phyloP scores from a whole-genome alignment of 1,140 invertebrate species.

The Platyscapa corneri region DNA sequence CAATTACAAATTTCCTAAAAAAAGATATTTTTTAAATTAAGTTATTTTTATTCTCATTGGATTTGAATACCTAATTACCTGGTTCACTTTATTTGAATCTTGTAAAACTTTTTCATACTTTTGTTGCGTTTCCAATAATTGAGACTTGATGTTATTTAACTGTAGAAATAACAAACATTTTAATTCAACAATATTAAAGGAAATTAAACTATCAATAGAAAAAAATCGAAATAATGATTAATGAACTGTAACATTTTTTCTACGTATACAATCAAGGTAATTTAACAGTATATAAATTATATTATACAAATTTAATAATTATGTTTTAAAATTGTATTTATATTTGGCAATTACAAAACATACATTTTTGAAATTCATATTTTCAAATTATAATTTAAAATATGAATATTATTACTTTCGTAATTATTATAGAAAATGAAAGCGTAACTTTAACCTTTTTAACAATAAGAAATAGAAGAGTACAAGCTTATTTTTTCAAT shows the following conservation, averaged over 20 bases:
- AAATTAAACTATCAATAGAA: background rate
- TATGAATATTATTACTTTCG: no score
- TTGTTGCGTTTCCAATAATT: constrained; percentile 56
- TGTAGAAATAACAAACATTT: constrained; percentile 32
- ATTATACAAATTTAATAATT: no score
- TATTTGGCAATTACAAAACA: no score
- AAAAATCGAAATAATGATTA: background rate
- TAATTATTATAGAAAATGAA: background rate
- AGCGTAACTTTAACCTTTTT: background rate
- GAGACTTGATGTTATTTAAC: constrained; percentile 55
- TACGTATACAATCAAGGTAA: no score
- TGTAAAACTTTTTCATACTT: constrained; percentile 54
- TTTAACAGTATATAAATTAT: no score
- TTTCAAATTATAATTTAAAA: no score
- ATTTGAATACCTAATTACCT: background rate
- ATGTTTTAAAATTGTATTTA: no score
- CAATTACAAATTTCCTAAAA: constrained; percentile 59
- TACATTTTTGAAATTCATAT: no score
- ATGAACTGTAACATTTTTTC: no score
- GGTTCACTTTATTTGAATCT: background rate
- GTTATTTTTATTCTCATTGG: background rate
- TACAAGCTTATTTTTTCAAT: constrained; percentile 24
- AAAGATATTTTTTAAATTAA: background rate
- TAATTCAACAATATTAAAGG: no score
- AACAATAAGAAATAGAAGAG: background rate